Conservation (phyloP, 1,140 invertebrate genomes). For the Mya arenaria region DNA sequence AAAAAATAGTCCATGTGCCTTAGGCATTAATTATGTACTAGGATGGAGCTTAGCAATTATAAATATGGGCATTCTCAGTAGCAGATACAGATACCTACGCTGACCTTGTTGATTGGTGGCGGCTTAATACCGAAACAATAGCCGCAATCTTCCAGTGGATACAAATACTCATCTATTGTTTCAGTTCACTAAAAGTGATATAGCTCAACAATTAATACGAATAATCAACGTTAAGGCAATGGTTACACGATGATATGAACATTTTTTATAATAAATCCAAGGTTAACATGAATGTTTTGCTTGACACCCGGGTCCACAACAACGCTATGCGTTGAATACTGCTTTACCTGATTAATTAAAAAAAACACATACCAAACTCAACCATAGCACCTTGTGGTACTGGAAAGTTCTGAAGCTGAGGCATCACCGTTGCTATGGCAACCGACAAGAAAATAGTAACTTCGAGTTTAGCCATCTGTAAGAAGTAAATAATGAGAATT, state of each 20-base stretch:
- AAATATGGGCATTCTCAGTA: neutral
- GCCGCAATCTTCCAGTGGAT: neutral
- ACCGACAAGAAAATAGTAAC: no score
- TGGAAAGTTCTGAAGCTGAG: constrained; percentile 16
- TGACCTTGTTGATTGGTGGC: neutral
- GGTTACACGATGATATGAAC: neutral
- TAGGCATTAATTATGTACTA: neutral
- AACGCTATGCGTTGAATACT: neutral
- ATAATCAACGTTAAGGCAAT: neutral
- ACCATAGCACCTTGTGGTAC: constrained; percentile 13
- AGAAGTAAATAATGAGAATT: no score
- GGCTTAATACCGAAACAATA: neutral
- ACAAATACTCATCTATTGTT: neutral
- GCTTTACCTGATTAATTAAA: neutral
- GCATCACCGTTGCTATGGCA: constrained; percentile 2
- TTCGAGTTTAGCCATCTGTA: no score
- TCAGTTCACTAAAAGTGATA: neutral
- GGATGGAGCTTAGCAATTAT: neutral
- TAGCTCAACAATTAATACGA: neutral
- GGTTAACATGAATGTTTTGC: no score
- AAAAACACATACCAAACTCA: constrained; percentile 26
- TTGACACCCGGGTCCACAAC: neutral
- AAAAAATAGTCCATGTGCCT: neutral
- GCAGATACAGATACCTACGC: neutral
- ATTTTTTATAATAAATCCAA: neutral